Base-by-base conservation (phyloP, 2,888 invertebrate species). In the Ypsolopha scabrella region DNA sequence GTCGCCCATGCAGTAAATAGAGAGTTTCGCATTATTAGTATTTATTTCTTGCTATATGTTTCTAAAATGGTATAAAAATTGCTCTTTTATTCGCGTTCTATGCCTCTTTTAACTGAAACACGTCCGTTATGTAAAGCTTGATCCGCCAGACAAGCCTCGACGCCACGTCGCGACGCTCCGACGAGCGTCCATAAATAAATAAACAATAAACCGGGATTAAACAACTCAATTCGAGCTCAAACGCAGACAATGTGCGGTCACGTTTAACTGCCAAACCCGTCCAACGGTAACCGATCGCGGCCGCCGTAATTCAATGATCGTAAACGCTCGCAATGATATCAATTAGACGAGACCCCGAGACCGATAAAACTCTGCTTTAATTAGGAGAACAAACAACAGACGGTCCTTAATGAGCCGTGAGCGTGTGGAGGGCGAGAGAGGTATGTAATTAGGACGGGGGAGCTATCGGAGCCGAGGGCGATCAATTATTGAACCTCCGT, bases 341-440 rank as follows among this genome's bases (percentile, higher is more conserved):
- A 85, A 85, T 85, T 85, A 85, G 83, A 81, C 73, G 74, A 65
- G 68, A 69, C 67, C 75, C 68, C 71, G 73, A 73, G 75, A 74
- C 73, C 82, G 81, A 83, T 85, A 83, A 82, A 82, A 80, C 77
- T 83, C 83, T 72, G 74, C 79, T 82, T 83, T 85, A 85, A 85
- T 85, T 85, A 85, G 81, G 78, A 81, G 80, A 80, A 83, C 82
- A 85, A 83, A 83, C 83, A 82, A 77, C 83, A 81, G 83, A 81
- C 80, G 79, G 77, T 72, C 73, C 72, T 80, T 83, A 83, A 83
- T 82, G 83, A 82, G 80, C 76, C 81, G 79, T 80, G 77, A 75
- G 75, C 74, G 75, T 72, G 76, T 75, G 79, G 76, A 76, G 78
- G 75, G 76, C 67, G 76, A 72, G 73, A 72, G 77, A 72, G 74